A percentile compares a stretch with the other conserved stretches of the same genome.
phyloP scores from a whole-genome alignment of 2,888 invertebrate genomes.

The Gastrophysa polygoni region DNA sequence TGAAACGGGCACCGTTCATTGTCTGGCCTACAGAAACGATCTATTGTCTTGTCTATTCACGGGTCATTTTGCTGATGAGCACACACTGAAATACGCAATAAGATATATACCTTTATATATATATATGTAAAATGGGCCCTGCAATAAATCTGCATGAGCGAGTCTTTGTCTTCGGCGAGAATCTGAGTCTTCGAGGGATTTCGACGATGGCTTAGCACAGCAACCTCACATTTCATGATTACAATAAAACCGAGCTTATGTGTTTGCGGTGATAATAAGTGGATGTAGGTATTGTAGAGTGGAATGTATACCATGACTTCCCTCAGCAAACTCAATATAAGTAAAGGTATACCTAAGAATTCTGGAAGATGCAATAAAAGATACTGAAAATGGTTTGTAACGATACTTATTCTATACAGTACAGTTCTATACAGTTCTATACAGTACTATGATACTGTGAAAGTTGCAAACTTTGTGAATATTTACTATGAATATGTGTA shows the following conservation, averaged over 20 bases:
- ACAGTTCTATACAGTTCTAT: no score
- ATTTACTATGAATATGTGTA: no score
- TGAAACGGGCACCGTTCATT: slow-evolving; percentile 51
- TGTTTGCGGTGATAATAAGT: slow-evolving; percentile 48
- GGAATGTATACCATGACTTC: slow-evolving; percentile 51
- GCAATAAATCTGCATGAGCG: slow-evolving; percentile 41
- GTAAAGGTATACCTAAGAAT: no score
- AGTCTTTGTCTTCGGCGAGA: slow-evolving; percentile 27
- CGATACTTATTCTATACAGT: no score
- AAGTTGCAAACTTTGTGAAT: no score
- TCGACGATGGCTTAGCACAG: slow-evolving; percentile 31
- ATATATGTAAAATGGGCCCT: slow-evolving; percentile 51
- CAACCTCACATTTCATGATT: slow-evolving; percentile 46
- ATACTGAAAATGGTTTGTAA: no score
- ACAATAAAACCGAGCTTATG: slow-evolving; percentile 51
- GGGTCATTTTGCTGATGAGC: slow-evolving; percentile 50
- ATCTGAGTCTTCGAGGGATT: slow-evolving; percentile 27
- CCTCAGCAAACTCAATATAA: no score
- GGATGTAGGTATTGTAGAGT: slow-evolving; percentile 49
- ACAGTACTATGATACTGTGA: no score
- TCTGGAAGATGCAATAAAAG: no score
- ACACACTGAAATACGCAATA: slow-evolving; percentile 52
- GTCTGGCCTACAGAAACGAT: slow-evolving; percentile 54
- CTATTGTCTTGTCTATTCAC: slow-evolving; percentile 58
- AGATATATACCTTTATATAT: no score